Evolutionary conservation across 2,797 vertebrate species (phyloP), one percentile per base, ranked within the genome.

Genomic region (Ctenopoma multispine): DNA sequence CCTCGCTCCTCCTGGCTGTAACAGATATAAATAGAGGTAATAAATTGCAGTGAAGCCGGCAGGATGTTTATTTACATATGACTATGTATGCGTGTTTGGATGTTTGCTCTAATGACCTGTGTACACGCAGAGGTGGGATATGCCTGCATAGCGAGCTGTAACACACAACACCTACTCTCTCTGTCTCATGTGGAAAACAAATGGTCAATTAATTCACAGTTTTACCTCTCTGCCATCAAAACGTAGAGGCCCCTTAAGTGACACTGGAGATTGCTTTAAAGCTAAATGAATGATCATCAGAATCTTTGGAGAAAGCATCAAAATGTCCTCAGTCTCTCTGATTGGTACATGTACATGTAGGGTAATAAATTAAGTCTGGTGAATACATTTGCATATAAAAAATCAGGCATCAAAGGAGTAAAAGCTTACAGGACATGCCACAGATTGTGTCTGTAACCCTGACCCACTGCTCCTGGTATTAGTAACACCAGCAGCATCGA

Each of bases 1-100:
- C 62, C 44, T 62, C 75, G 47, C 54, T 56, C 68, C 53, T 59
- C 53, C 60, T 61, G 64, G 67, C 69, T 55, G n/a, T 68, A 66
- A 77, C 48, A 85, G 77, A 79, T 87, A 88, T 84, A 89, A 92
- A 87, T 85, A 87, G 73, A 81, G 60, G 63, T 77, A 83, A 87
- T 81, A 85, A 69, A 87, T 84, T 69, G 63, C 59, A 77, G 65
- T 41, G 15, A 78, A 53, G 58, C 72, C 71, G 66, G 51, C 64
- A 78, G 63, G 46, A 43, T 67, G 20, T 77, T 59, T 72, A 67
- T 90, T 65, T 82, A 12, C 79, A 41, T 79, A 23, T 70, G n/a
- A 47, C 20, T 72, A 1, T 17, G 43, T 18, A 10, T 72, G 43
- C 69, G 57, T 80, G 68, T 69, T 82, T 72, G 67, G 47, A 49